Base-by-base conservation (phyloP, 2,797 vertebrate genomes). In the Molossus alvarezi region DNA sequence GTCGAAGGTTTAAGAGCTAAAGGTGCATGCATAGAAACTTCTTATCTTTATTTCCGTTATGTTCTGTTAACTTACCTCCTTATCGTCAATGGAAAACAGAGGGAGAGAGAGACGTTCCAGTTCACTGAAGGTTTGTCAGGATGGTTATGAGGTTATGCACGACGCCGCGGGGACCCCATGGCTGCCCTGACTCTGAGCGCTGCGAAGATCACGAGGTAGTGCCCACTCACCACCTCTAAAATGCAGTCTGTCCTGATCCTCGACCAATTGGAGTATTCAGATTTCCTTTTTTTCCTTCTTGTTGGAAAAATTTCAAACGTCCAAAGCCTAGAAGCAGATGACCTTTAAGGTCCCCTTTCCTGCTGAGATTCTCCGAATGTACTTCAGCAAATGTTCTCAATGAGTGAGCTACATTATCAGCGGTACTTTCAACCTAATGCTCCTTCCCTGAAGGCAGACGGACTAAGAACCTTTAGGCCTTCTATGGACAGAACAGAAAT, bases 401-500 rank as follows among this genome's bases (percentile, higher is more conserved):
- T 2, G 9, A 89, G 62, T 3, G 4, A 82, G 27, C 69, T 67
- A 1, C 41, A 25, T 37, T 80, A 69, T 60, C 65, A 73, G 64
- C 88, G n/a, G 18, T 13, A n/a, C 29, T 95, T 92, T 91, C 58
- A 69, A 62, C 29, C 14, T 53, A 60, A 57, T 20, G 64, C 33
- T 88, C 60, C 51, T 89, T 91, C 72, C 69, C 80, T 33, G 9
- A 76, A 93, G 86, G 88, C 79, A 94, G 76, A 85, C 58, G 60
- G 72, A 69, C 81, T 10, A 90, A 91, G 86, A 94, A 73, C 23
- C 57, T 95, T 81, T 92, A 88, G 94, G 88, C n/a, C 71, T 80
- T 90, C 71, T 95, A 95, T 41, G 82, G 93, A 80, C 94, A 92
- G 90, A 94, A 67, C 64, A 97, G 92, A 95, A 96, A 97, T 94